phyloP scores from a whole-genome alignment of 2,113 vertebrate species.

The Arothron firmamentum region DNA sequence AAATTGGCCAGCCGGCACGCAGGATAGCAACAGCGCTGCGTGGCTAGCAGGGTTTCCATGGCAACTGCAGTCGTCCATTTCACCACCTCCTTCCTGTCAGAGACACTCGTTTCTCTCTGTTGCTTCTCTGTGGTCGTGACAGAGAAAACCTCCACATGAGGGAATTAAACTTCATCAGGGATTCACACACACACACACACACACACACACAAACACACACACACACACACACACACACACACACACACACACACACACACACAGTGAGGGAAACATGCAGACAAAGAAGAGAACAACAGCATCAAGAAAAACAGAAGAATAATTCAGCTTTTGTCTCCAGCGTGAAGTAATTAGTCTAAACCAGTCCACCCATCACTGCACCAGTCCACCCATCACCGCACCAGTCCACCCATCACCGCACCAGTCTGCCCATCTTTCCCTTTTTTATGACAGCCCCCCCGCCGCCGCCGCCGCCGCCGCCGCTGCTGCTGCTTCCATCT shows the following conservation, averaged over 20 bases:
- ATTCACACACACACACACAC: slow-evolving; percentile 34
- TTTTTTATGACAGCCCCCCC: neutral
- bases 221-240: slow-evolving; percentile 8
- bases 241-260: neutral
- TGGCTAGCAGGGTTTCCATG: slow-evolving; percentile 71
- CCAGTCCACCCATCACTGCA: neutral
- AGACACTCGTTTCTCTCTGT: slow-evolving; percentile 35
- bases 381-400: neutral
- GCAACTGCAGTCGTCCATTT: slow-evolving; percentile 75
- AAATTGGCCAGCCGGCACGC: slow-evolving; percentile 60
- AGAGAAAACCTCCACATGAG: slow-evolving; percentile 61
- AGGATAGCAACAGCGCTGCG: slow-evolving; percentile 53
- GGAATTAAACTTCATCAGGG: slow-evolving; percentile 68
- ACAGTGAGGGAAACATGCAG: neutral
- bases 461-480: slow-evolving; percentile 38
- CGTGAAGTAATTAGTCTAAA: slow-evolving; percentile 32
- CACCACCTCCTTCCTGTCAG: slow-evolving; percentile 60
- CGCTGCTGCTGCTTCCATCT: slow-evolving; percentile 25
- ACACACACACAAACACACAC: neutral
- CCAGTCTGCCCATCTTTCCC: neutral
- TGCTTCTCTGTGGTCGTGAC: slow-evolving; percentile 52
- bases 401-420: neutral
- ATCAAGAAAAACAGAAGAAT: slow-evolving; percentile 45
- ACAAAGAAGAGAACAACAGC: slow-evolving; percentile 24
- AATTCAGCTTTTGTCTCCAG: slow-evolving; percentile 47